Evolutionary conservation across 2,113 vertebrate genomes (phyloP).

Genomic region (Typhlomys cinereus): DNA sequence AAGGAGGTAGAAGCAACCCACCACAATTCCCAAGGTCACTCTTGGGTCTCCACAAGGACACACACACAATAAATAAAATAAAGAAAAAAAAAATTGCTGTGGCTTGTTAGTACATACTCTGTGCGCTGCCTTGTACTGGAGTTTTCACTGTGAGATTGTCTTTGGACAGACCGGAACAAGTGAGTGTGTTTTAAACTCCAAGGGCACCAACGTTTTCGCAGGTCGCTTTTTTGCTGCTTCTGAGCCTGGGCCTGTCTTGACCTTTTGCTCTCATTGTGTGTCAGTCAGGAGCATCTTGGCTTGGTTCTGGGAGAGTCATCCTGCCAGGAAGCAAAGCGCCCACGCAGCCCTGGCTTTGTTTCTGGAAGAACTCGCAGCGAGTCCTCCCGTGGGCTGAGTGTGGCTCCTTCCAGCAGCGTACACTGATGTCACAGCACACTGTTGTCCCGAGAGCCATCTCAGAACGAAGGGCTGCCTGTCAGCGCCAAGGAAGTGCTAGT

Average conservation of each 20-base stretch:
- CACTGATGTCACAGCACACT: constrained; percentile 43
- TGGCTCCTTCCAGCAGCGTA: constrained; percentile 72
- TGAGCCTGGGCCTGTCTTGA: background rate
- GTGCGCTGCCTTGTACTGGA: background rate
- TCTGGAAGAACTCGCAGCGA: constrained; percentile 77
- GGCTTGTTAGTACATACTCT: background rate
- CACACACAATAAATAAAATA: too few species aligned
- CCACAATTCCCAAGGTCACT: too few species aligned
- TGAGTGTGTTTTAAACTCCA: background rate
- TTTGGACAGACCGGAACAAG: background rate
- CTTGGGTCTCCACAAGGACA: too few species aligned
- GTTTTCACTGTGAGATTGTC: background rate
- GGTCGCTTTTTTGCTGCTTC: background rate
- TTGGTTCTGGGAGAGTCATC: rapidly evolving
- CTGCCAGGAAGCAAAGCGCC: constrained; percentile 37
- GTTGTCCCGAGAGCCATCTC: constrained; percentile 50
- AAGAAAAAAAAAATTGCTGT: background rate
- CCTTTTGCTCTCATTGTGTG: background rate
- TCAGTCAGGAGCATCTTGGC: constrained; percentile 13
- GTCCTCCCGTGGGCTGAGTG: background rate
- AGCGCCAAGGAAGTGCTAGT: constrained; percentile 78
- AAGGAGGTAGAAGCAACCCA: too few species aligned
- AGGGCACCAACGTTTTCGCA: background rate
- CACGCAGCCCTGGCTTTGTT: constrained; percentile 62
- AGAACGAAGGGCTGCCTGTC: constrained; percentile 75